Evolutionary conservation across 2,888 invertebrate species (phyloP), one percentile per base, ranked within the genome.

Genomic region (Chrysomela aeneicollis): DNA sequence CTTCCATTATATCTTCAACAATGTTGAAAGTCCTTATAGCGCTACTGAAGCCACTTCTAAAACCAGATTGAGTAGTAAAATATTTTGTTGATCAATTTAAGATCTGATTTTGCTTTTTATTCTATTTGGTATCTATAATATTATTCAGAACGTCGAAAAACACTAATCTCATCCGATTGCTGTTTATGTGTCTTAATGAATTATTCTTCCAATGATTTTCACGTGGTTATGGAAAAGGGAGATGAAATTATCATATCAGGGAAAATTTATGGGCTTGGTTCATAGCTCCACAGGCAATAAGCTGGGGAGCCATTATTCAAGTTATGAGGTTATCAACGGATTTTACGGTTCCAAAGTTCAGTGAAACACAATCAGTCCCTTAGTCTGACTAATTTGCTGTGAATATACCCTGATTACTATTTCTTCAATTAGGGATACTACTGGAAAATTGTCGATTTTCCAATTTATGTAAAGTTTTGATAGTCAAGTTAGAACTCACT

Each of bases 401-500:
- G 22, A 55, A 55, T 55, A 55, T 55, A 55, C 42, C 15, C n/a
- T 42, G 6, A 42, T 22, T 17, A 17, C 55, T 9, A 42, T 55
- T 55, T 55, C 55, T 55, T 37, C 32, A 42, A 15, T 42, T n/a
- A 22, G 3, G 3, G 37, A 18, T 42, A n/a, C 22, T 42, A 32
- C 12, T 19, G 37, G 22, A 42, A 55, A 49, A 59, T 59, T 54
- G 49, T 59, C 52, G 61, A 42, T 42, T 15, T 59, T 49, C 49
- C 47, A 8, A 17, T 17, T 18, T 15, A 49, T 55, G 35, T 51
- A 51, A 49, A 64, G 57, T 52, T 64, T 62, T 53, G 57, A 59
- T 61, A 59, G 68, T 66, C 63, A 64, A 59, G 59, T 59, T 50
- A 61, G 55, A 59, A 63, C 59, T 59, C 52, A 66, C 63, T 61